Evolutionary conservation across 2,113 vertebrate species (phyloP), one percentile per base, ranked within the genome.

Genomic region (Penelope pileata): DNA sequence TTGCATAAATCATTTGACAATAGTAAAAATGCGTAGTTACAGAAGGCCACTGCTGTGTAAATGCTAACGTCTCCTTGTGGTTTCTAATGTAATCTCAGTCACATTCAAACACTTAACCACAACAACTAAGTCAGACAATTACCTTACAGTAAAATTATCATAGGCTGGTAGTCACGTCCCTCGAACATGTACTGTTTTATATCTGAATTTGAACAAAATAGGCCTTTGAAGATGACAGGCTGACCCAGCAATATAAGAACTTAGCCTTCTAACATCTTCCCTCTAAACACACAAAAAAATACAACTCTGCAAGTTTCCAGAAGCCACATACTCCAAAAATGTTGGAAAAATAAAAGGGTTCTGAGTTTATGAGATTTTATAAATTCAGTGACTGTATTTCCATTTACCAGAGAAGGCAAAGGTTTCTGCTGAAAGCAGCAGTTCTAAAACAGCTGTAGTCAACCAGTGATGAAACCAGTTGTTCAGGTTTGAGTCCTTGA

Each of bases 261-360:
- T 86, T 24, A 9, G 7, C 9, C 1, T 26, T 68, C 14, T 9
- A 30, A 22, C 36, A 48, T 12, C 11, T 22, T 75, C 6, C 26
- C 32, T 59, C 15, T 22, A n/a, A 70, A 47, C 13, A 21, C 8
- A 15, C 3, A 29, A 21, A 42, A 42, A 58, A 34, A 23, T 34
- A 62, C 17, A 69, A 0, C 5, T 9, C 0, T 36, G 21, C 45
- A 38, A 0, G 6, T 7, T 11, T 76, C 48, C 36, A 80, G 22
- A 32, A 77, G 36, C n/a, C 11, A 38, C 2, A 8, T 9, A 10
- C 21, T 68, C 32, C 18, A 73, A 48, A 10, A 32, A 7, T 5
- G 62, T 29, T 29, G 4, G 18, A 29, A n/a, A 92, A 76, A 54
- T 3, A 42, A 59, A 74, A 64, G 7, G 0, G 3, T 53, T 83